phyloP scores from a whole-genome alignment of 2,113 vertebrate genomes.

The Vidua chalybeata region DNA sequence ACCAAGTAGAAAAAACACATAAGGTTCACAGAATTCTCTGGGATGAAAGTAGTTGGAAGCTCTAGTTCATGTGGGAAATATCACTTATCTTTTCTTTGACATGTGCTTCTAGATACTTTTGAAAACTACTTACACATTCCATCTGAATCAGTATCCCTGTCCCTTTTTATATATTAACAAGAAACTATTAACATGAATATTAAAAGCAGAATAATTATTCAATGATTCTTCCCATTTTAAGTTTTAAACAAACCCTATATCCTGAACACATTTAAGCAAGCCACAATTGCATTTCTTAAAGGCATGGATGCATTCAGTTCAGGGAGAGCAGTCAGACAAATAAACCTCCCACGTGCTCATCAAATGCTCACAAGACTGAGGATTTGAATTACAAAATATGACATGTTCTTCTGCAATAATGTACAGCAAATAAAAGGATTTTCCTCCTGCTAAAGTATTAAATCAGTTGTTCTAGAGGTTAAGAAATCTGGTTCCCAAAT shows the following conservation, averaged over 20 bases:
- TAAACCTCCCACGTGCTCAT: not conserved
- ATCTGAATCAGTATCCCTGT: not conserved
- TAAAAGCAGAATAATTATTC: not conserved
- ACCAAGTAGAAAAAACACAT: not conserved
- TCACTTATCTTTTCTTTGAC: not conserved
- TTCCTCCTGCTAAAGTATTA: not conserved
- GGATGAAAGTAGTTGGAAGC: not conserved
- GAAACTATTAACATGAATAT: not conserved
- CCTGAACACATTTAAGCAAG: not conserved
- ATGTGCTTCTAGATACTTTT: not conserved
- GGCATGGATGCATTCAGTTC: not conserved
- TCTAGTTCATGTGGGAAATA: not conserved
- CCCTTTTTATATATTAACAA: not conserved
- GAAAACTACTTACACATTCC: not conserved
- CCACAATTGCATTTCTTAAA: not conserved
- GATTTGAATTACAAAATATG: not conserved
- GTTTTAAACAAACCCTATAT: not conserved
- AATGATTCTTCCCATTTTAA: not conserved
- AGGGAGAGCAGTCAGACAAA: not conserved
- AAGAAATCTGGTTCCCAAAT: not conserved
- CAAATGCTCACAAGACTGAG: not conserved
- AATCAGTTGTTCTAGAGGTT: not conserved
- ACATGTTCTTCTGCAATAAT: not conserved
- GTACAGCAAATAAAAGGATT: not conserved
- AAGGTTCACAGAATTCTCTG: not conserved